Evolutionary conservation across 2,888 invertebrate species (phyloP).

Genomic region (Anodontia alba): DNA sequence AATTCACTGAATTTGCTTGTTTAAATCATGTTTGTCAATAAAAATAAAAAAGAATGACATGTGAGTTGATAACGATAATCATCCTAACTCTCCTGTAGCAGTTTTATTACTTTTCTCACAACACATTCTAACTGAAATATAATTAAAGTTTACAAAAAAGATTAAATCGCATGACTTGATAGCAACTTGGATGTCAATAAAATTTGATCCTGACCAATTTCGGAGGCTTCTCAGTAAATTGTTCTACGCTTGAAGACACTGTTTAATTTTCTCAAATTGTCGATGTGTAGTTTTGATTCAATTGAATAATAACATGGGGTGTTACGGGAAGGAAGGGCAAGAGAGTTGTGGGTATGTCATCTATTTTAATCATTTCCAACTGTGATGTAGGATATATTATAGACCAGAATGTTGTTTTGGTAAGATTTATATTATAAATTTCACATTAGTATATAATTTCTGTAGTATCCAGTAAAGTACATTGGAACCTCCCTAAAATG

Average conservation of each 20-base stretch:
- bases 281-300: slow-evolving; percentile 15
- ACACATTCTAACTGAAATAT: slow-evolving; percentile 56
- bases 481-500: no score
- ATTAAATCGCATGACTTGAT: slow-evolving; percentile 41
- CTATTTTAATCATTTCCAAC: neutral
- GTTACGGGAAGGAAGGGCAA: neutral
- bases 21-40: no score
- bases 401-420: neutral
- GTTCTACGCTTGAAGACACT: slow-evolving; percentile 16
- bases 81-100: neutral
- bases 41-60: no score
- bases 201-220: slow-evolving; percentile 48
- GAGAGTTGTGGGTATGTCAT: neutral
- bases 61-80: neutral
- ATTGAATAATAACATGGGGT: slow-evolving; percentile 2
- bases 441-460: neutral
- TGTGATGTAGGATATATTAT: neutral
- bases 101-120: slow-evolving; percentile 2
- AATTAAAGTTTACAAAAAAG: slow-evolving; percentile 61
- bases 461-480: neutral
- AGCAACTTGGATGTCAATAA: slow-evolving; percentile 58
- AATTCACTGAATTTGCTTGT: no score
- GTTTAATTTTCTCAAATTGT: slow-evolving; percentile 24
- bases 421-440: neutral
- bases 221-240: slow-evolving; percentile 19